Base-by-base conservation (phyloP, 2,797 vertebrate genomes). In the Chrysocyon brachyurus region DNA sequence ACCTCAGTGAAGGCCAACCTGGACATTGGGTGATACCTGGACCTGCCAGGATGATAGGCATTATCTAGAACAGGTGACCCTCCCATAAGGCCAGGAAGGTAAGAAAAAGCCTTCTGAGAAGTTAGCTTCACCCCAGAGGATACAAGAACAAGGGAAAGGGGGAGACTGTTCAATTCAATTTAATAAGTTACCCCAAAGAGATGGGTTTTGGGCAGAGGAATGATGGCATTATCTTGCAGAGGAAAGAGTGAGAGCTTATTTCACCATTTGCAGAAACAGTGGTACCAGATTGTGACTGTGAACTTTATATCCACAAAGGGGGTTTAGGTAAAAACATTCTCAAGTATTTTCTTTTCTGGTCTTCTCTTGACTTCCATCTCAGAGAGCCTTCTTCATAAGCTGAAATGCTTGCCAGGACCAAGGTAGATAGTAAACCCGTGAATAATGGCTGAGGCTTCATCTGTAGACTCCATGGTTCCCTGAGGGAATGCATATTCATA, bases 361-460 rank as follows among this genome's bases (percentile, higher is more conserved):
- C 64, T 88, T 94, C 61, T 95, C 19, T 72, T 77, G 52, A 52
- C 59, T 88, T 92, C 59, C 19, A 36, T 75, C 87, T 97, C 84
- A 95, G 79, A 86, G 61, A 82, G 9, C 70, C 26, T 85, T 54
- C 59, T 94, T 94, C 22, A 59, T 26, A 84, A 90, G 46, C 90
- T 87, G 64, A 95, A 63, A 73, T 12, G 40, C 19, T 68, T 91
- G n/a, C 87, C 61, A 78, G 52, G 66, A 52, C 61, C 11, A 19
- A 94, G 70, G 85, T 83, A 31, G 57, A 82, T 96, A 91, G 91
- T 97, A 97, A 94, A 79, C 2, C 56, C 28, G 22, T 88, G 79
- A 97, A 93, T 97, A 87, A 96, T 94, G 92, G 85, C 83, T 61
- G 84, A 96, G 83, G 28, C 63, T 87, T 84, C 79, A 12, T 96